Percentiles rank a stretch among this genome's conserved stretches.
Conservation (phyloP, 2,797 vertebrate species). For the Siniperca undulata region DNA sequence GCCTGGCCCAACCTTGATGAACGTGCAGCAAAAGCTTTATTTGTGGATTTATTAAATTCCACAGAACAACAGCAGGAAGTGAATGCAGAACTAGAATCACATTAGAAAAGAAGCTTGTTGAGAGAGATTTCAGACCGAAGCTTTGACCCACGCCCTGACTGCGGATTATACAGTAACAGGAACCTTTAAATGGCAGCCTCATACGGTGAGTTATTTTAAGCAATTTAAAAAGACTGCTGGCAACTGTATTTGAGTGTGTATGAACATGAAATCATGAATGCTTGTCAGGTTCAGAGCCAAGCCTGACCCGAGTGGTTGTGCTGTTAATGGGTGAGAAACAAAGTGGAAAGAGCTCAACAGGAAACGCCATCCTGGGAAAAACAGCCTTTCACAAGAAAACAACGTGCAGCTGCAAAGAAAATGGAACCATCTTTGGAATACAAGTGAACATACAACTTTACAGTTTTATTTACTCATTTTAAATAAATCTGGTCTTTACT, state of each 20-base stretch:
- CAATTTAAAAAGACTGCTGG: background rate
- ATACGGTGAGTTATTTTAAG: conserved; percentile 29
- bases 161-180: background rate
- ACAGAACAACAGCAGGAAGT: background rate
- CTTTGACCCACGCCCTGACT: background rate
- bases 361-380: conserved; percentile 61
- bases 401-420: conserved; percentile 36
- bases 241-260: background rate
- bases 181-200: conserved; percentile 23
- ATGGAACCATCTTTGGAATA: background rate
- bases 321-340: conserved; percentile 62
- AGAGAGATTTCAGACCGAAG: background rate
- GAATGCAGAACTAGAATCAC: background rate
- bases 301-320: conserved; percentile 18
- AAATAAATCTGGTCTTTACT: background rate
- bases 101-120: background rate
- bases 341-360: conserved; percentile 70
- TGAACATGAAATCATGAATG: background rate
- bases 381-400: conserved; percentile 40
- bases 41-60: background rate
- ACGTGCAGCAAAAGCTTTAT: background rate
- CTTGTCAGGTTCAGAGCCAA: conserved; percentile 20
- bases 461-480: background rate
- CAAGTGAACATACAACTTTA: conserved; percentile 13
- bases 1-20: background rate